Base-by-base conservation (phyloP, 1,140 invertebrate genomes). In the Diprion similis region DNA sequence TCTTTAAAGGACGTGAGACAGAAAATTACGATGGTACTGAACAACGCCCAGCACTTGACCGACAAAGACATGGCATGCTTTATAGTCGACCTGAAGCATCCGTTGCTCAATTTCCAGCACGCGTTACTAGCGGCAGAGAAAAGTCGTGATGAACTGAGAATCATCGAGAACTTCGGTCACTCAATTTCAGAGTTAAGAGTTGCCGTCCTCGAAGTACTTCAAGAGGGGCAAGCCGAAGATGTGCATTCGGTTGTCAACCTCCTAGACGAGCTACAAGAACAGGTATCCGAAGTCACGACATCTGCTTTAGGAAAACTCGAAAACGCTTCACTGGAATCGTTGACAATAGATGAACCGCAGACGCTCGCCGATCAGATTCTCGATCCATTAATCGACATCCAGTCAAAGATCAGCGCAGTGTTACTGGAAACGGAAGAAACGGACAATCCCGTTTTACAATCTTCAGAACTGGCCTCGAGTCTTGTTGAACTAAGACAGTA, bases 341-440 rank as follows among this genome's bases (percentile, higher is more conserved):
- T 37, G 47, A 66, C 4, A 3, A 19, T 71, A 0, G 75, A 77
- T 1, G 76, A 82, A 66, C 37, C 70, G 8, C 76, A 78, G 47
- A 78, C 46, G 65, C 72, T 86, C 3, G 68, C 82, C 1, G 83
- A 86, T 46, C 76, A 78, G 24, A 82, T 87, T 73, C 67, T 86
- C 10, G 85, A 88, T 75, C 76, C 81, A 46, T 68, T 87, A 13
- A 84, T 86, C 18, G 82, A 86, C 67, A 78, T 84, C 8, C 85
- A 88, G 67, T 78, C 80, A 0, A 76, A 76, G 10, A 71, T 87
- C 1, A 86, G 80, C 75, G 71, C 75, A 4, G 78, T 82, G 18
- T 73, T 87, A 19, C 73, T 79, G n/a, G 79, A 80, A 46, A 76
- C 78, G n/a, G 82, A 86, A 59, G 59, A 69, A n/a, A 71, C 51